Evolutionary conservation across 1,140 invertebrate species (phyloP).

Genomic region (Planococcus citri): DNA sequence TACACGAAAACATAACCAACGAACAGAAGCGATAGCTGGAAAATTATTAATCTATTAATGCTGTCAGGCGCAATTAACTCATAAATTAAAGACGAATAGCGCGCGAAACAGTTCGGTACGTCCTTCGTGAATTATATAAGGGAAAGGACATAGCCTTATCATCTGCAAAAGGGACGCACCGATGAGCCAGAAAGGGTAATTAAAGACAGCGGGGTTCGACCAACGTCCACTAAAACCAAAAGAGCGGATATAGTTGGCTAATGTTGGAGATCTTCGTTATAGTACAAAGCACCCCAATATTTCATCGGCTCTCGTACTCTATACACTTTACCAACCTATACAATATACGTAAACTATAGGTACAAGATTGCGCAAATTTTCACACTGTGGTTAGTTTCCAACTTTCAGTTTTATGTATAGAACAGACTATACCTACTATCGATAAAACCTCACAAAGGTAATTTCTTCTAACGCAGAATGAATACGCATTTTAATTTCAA

Average conservation of each 20-base stretch:
- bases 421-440: too few relatives aligned
- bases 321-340: too few relatives aligned
- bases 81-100: slow-evolving; percentile 7
- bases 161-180: not conserved
- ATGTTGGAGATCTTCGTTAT: not conserved
- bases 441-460: too few relatives aligned
- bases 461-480: too few relatives aligned
- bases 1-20: not conserved
- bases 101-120: not conserved
- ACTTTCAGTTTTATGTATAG: not conserved
- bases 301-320: not conserved
- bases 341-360: not conserved
- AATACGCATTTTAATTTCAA: too few relatives aligned
- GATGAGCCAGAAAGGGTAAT: not conserved
- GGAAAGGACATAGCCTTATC: slow-evolving; percentile 6
- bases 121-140: slow-evolving; percentile 13
- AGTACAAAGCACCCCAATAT: slow-evolving; percentile 17
- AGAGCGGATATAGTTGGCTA: slow-evolving; percentile 10
- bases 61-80: slow-evolving; percentile 14
- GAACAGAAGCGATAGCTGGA: not conserved
- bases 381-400: not conserved
- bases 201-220: slow-evolving; percentile 5
- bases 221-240: not conserved
- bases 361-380: not conserved
- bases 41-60: slow-evolving; percentile 17